Conservation (phyloP, 2,888 invertebrate genomes). For the Drosophila percnosoma region DNA sequence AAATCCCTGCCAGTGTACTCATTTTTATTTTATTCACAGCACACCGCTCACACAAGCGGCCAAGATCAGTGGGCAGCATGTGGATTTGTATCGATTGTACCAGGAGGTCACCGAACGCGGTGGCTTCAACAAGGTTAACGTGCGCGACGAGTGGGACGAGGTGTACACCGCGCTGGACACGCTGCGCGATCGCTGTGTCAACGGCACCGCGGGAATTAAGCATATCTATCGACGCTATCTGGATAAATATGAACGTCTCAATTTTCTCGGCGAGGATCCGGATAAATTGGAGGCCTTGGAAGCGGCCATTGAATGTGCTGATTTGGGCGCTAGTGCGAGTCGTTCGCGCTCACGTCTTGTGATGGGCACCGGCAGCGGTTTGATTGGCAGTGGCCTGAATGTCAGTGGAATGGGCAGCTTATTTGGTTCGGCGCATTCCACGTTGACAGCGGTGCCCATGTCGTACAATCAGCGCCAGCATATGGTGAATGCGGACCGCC, state of each 20-base stretch:
- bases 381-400: slow-evolving; percentile 85
- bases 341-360: slow-evolving; percentile 86
- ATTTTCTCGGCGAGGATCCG: slow-evolving; percentile 95
- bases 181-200: slow-evolving; percentile 93
- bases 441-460: slow-evolving; percentile 87
- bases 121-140: slow-evolving; percentile 98
- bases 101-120: slow-evolving; percentile 95
- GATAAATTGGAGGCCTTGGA: slow-evolving; percentile 89
- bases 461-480: slow-evolving; percentile 92
- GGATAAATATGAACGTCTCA: slow-evolving; percentile 95
- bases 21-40: slow-evolving; percentile 83
- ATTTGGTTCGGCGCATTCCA: slow-evolving; percentile 61
- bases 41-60: slow-evolving; percentile 88
- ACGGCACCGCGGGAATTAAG: slow-evolving; percentile 94
- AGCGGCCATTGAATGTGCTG: slow-evolving; percentile 85
- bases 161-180: slow-evolving; percentile 91
- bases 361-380: slow-evolving; percentile 87
- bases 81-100: slow-evolving; percentile 96
- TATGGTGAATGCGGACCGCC: slow-evolving; percentile 88
- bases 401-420: slow-evolving; percentile 85
- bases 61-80: slow-evolving; percentile 94
- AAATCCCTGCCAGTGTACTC: not conserved
- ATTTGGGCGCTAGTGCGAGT: slow-evolving; percentile 88
- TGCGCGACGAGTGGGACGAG: slow-evolving; percentile 94
- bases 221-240: slow-evolving; percentile 93